These are phyloP conservation scores for Pitta sordida DNA, from an alignment of 2,113 vertebrate species.

Conservation along the genomic window DNA sequence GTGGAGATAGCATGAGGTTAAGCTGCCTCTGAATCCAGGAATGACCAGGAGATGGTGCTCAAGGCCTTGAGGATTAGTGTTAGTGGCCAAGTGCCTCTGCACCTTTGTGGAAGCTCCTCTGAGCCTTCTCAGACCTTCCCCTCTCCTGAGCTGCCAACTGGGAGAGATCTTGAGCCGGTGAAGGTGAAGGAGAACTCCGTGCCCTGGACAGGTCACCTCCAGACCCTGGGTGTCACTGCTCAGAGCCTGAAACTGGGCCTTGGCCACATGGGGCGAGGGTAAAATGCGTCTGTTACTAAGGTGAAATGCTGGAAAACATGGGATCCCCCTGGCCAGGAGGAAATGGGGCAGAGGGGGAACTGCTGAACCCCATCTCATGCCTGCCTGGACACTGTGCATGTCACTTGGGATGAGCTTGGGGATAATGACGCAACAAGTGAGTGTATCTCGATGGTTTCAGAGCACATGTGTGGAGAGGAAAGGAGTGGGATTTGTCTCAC, in stretches of 20 bases:
- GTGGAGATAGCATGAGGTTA: neutral
- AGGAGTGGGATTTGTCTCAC: neutral
- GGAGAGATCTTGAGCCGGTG: neutral
- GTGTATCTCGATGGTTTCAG: neutral
- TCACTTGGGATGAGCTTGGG: neutral
- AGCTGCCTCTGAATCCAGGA: slow-evolving; percentile 17
- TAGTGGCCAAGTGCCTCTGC: neutral
- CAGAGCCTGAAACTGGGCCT: neutral
- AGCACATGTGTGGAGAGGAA: neutral
- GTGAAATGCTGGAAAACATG: neutral
- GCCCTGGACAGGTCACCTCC: neutral
- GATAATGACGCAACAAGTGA: neutral
- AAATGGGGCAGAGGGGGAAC: neutral
- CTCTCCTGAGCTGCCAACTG: neutral
- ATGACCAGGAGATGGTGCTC: slow-evolving; percentile 79
- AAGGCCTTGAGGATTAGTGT: slow-evolving; percentile 59
- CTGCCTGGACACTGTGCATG: neutral
- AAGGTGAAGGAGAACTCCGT: neutral
- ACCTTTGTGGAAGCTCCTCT: neutral
- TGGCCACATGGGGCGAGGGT: neutral
- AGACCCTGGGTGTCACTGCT: neutral
- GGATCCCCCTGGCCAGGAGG: neutral
- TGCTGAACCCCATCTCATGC: neutral
- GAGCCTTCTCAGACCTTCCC: neutral
- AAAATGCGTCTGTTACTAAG: neutral